phyloP scores from a whole-genome alignment of 2,888 invertebrate genomes.

The Electrophaes corylata region DNA sequence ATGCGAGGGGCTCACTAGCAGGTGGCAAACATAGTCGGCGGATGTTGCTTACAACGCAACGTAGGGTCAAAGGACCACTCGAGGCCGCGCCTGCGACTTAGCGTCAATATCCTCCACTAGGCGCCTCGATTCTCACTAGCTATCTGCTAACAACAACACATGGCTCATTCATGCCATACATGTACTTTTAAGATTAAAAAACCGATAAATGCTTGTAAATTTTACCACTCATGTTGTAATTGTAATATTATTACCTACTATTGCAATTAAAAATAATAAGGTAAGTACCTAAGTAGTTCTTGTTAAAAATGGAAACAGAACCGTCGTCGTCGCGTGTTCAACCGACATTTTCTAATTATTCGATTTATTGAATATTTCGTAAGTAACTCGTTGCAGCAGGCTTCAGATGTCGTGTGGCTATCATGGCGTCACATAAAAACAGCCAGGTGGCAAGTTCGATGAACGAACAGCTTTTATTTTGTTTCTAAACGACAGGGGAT shows the following conservation, averaged over 20 bases:
- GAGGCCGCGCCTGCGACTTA: constrained; percentile 71
- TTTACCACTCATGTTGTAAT: not conserved
- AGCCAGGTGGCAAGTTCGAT: constrained; percentile 78
- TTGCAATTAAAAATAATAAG: not conserved
- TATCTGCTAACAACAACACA: constrained; percentile 25
- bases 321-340: too few species aligned
- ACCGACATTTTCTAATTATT: too few species aligned
- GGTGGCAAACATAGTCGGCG: constrained; percentile 62
- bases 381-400: too few species aligned
- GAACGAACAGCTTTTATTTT: constrained; percentile 69
- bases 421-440: constrained; percentile 52
- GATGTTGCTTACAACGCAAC: constrained; percentile 55
- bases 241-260: not conserved
- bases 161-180: constrained; percentile 1
- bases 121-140: constrained; percentile 50
- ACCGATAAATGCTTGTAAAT: constrained; percentile 1
- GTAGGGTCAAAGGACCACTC: constrained; percentile 76
- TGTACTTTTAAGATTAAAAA: not conserved
- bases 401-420: constrained; percentile 8
- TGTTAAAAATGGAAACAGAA: too few species aligned
- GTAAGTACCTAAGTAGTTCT: too few species aligned
- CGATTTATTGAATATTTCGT: too few species aligned
- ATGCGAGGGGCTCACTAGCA: constrained; percentile 64
- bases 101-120: constrained; percentile 66
- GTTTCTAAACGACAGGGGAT: constrained; percentile 62